These are phyloP conservation scores for Diacarnus erythraeanus DNA, from an alignment of 37 sponge, comb jelly and placozoan genomes.

Conservation along the genomic window DNA sequence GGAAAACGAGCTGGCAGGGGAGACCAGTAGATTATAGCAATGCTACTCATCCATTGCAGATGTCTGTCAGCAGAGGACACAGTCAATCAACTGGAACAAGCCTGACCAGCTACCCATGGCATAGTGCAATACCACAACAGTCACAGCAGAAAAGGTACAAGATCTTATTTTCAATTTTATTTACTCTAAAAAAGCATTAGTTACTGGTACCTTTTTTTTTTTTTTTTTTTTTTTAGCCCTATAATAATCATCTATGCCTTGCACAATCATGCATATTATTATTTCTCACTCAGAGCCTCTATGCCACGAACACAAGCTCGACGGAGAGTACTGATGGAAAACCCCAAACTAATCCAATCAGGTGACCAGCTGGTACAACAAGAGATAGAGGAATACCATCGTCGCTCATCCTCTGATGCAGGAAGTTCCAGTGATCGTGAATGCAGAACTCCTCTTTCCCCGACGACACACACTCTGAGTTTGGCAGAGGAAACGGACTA, in stretches of 20 bases:
- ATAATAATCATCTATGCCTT: background rate
- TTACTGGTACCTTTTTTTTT: too few relatives aligned
- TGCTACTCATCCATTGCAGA: conserved; percentile 25
- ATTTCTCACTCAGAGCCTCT: background rate
- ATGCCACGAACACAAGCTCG: conserved; percentile 7
- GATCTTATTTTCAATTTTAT: too few relatives aligned
- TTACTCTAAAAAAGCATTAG: too few relatives aligned
- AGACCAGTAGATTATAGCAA: background rate
- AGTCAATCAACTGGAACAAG: background rate
- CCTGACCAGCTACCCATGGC: conserved; percentile 36
- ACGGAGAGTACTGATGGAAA: background rate
- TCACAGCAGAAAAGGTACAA: conserved; percentile 2
- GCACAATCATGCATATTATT: background rate
- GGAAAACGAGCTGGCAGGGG: background rate
- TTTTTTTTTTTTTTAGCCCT: too few relatives aligned
- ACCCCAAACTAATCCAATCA: conserved; percentile 16
- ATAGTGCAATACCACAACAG: conserved; percentile 8
- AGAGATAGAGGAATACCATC: conserved; percentile 30
- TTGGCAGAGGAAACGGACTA: conserved; percentile 14
- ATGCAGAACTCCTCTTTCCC: conserved; percentile 22
- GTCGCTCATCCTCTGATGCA: background rate
- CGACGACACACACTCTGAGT: conserved; percentile 29
- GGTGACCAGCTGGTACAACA: conserved; percentile 33
- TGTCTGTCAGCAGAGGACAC: conserved; percentile 3
- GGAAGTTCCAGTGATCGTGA: background rate